Conservation (phyloP, 37 sponge, comb jelly and placozoan genomes). For the Hexactinellida sp. region DNA sequence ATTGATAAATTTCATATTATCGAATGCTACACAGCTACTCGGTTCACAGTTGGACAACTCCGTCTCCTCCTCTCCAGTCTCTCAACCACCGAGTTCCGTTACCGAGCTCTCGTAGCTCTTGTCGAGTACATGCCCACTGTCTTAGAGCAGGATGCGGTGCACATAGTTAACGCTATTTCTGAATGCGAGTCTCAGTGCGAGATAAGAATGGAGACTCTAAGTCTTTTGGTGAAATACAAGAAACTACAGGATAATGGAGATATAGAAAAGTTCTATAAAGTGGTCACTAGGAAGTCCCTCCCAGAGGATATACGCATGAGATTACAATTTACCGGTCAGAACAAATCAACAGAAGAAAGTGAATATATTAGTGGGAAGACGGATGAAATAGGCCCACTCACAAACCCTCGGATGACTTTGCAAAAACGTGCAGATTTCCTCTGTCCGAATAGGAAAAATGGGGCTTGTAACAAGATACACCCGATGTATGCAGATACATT, state of each 20-base stretch:
- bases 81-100: not conserved
- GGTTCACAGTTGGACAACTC: not conserved
- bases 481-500: not conserved
- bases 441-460: no score
- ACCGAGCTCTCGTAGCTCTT: not conserved
- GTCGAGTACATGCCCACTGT: not conserved
- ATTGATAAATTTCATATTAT: not conserved
- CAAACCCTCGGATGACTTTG: no score
- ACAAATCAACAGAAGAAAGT: no score
- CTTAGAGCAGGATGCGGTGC: not conserved
- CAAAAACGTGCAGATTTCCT: no score
- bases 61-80: not conserved
- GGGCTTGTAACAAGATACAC: not conserved
- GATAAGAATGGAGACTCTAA: not conserved
- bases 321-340: no score
- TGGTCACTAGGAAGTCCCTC: not conserved
- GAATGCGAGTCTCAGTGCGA: not conserved
- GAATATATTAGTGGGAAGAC: no score
- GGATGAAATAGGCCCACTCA: no score
- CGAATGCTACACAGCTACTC: not conserved
- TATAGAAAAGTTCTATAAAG: not conserved
- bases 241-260: not conserved
- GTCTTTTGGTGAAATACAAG: not conserved
- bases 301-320: not conserved
- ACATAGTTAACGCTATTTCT: not conserved